A percentile compares a stretch with the other conserved stretches of the same genome.
Evolutionary conservation across 2,113 vertebrate species (phyloP).

Genomic region (Amphiprion ocellaris): DNA sequence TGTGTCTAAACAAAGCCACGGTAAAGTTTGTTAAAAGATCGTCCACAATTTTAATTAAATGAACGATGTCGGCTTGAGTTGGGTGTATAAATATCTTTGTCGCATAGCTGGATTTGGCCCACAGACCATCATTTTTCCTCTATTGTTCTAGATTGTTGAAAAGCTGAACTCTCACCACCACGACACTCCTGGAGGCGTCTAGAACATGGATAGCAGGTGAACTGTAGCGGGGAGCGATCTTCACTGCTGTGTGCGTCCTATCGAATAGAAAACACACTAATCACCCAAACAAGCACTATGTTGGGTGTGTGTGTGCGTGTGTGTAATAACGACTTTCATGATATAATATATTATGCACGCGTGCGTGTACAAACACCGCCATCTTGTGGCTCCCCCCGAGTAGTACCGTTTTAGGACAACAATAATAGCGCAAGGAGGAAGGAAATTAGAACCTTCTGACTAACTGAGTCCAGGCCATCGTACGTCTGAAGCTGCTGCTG

Average conservation of each 20-base stretch:
- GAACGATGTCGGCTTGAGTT: no score
- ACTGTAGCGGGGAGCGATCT: slow-evolving; percentile 94
- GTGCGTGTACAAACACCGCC: slow-evolving; percentile 2
- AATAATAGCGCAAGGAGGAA: not conserved
- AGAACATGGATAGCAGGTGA: slow-evolving; percentile 94
- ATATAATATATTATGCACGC: no score
- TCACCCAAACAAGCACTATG: not conserved
- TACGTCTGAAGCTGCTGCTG: not conserved
- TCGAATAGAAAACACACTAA: slow-evolving; percentile 27
- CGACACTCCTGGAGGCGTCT: slow-evolving; percentile 96
- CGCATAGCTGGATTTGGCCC: not conserved
- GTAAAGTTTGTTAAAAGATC: no score
- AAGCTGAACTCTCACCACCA: slow-evolving; percentile 90
- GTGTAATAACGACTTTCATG: no score
- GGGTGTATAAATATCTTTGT: not conserved
- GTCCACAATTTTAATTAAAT: no score
- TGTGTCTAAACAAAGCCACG: no score
- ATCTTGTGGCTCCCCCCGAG: not conserved
- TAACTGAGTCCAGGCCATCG: no score
- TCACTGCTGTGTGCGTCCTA: slow-evolving; percentile 98
- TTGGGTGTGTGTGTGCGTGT: no score
- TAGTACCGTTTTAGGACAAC: slow-evolving; percentile 14
- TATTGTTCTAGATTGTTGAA: not conserved
- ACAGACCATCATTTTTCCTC: not conserved
- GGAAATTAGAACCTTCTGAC: not conserved